Evolutionary conservation across 1,140 invertebrate genomes (phyloP), one percentile per base, ranked within the genome.

Genomic region (Phymastichus coffea): DNA sequence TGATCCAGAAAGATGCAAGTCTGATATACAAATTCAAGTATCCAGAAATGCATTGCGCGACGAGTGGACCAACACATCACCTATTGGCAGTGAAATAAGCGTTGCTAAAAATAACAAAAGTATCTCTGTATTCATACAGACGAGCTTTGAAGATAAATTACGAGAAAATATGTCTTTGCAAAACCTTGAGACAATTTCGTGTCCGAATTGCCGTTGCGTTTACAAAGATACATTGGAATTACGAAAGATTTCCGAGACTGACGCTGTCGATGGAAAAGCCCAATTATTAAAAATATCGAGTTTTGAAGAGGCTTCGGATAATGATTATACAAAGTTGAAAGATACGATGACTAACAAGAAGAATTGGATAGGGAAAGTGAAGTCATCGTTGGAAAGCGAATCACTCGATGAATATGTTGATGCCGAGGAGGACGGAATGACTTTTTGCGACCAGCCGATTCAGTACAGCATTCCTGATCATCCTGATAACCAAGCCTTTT

Each of bases 111-210:
- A 53, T 14, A 76, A 68, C 28, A n/a, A n/a, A n/a, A n/a, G n/a
- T n/a, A 69, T 77, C 25, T 80, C 76, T 2, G 73, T 79, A 1
- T 54, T 75, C 33, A 73, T 79, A 20, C 78, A 79, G 60, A 79
- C 77, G 12, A 75, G 72, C 43, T 73, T 79, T 15, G 73, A 78
- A 0, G 70, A 76, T 8, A 26, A 61, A 25, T 17, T 65, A 0
- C 60, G 63, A 7, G 69, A 73, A 53, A 67, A 69, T 46, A 61
- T 37, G 17, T 63, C 43, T 6, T 25, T 61, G n/a, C 17, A 37
- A 14, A 55, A 14, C 57, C 56, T 22, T 26, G 65, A 14, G 54
- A 46, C 19, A 49, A 20, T 4, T 3, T 20, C 40, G 17, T 62
- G 53, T 23, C 37, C 60, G 40, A 52, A 65, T 49, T 26, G 59